Base-by-base conservation (phyloP, 2,113 vertebrate genomes). In the Herpetotheres cachinnans region DNA sequence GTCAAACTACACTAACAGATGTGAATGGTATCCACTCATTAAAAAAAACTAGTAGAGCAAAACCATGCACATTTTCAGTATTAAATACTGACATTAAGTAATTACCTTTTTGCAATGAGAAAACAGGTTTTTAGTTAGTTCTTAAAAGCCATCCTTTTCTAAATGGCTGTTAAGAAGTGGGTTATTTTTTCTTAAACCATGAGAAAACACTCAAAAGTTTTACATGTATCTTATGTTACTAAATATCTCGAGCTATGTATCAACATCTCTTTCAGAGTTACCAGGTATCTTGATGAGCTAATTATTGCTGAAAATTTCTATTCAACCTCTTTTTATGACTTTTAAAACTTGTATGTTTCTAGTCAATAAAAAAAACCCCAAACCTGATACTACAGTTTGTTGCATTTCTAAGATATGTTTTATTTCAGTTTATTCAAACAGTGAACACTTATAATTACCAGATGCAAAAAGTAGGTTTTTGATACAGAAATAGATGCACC, bases 401-500 rank as follows among this genome's bases (percentile, higher is more conserved):
- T 72, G 29, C 8, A 27, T 55, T 83, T 78, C 13, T 52, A 82
- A 79, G 44, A 4, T 71, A 46, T 56, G 32, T 86, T 97, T 96
- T 96, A 96, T 96, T 95, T 95, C 61, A 26, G 66, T 90, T 80
- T 72, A 67, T 93, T 82, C 47, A 40, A 77, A 81, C 34, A 82
- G 38, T 9, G 18, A 59, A 91, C 21, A 59, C 30, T 47, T 88
- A 26, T 3, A 65, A 89, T 80, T 80, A 61, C 10, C 29, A 76
- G 61, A 74, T 62, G 47, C n/a, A 93, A 84, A 63, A 93, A 58
- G 63, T 11, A 73, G 62, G 50, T 89, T 50, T 86, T 77, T 70
- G 80, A 46, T 70, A 81, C 67, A 95, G 79, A 86, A 86, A 70
- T 18, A 90, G 54, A 62, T 66, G 40, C 63, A 72, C 21, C 54